These are phyloP conservation scores for Peromyscus nudipes DNA, from an alignment of 2,797 vertebrate genomes.

Conservation along the genomic window DNA sequence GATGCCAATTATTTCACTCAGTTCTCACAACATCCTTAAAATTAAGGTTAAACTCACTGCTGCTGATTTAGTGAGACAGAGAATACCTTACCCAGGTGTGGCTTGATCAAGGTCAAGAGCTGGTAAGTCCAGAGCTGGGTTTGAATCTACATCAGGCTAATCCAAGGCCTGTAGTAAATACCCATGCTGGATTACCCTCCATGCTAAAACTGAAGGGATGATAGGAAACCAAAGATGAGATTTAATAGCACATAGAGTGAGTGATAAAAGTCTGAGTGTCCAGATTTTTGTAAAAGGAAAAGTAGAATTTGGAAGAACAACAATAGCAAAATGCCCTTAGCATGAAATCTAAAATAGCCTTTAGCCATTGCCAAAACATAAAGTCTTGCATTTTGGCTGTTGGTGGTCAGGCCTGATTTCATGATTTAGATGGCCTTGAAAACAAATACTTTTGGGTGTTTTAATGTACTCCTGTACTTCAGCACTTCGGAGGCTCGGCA, in stretches of 20 bases:
- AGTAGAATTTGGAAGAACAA: constrained; percentile 54
- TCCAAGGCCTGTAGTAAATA: neutral
- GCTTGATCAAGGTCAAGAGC: neutral
- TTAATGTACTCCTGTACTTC: neutral
- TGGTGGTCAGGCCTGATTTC: neutral
- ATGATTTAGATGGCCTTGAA: constrained; percentile 3
- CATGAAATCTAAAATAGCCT: constrained; percentile 15
- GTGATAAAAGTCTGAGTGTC: neutral
- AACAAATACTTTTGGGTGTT: neutral
- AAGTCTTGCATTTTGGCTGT: constrained; percentile 20
- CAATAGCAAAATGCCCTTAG: neutral
- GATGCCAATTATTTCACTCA: constrained; percentile 11
- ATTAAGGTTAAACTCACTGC: constrained; percentile 25
- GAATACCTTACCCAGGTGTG: neutral
- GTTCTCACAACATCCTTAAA: constrained; percentile 12
- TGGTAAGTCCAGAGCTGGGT: neutral
- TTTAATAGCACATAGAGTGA: neutral
- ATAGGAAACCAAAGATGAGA: constrained; percentile 21
- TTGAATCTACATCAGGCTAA: neutral
- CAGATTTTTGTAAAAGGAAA: constrained; percentile 41
- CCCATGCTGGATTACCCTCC: neutral
- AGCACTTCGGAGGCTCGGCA: neutral
- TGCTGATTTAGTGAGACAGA: constrained; percentile 21
- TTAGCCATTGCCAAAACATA: constrained; percentile 33
- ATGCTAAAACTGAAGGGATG: constrained; percentile 19